phyloP scores from a whole-genome alignment of 2,888 invertebrate genomes.

The Allacma fusca region DNA sequence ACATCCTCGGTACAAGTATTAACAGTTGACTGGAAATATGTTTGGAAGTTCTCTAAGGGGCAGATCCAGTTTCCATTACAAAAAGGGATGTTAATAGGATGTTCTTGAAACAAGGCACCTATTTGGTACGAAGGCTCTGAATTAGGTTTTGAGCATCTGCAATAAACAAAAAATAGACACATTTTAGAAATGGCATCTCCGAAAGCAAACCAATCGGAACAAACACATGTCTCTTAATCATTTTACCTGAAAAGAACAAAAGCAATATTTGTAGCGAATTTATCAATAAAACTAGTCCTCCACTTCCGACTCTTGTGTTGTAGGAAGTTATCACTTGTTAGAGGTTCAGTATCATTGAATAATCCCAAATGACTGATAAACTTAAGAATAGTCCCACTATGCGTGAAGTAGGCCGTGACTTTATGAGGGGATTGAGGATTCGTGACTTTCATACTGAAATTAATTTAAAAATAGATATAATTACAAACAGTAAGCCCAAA shows the following conservation, averaged over 20 bases:
- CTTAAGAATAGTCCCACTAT: constrained; percentile 83
- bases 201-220: too few species aligned
- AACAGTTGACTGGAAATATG: constrained; percentile 42
- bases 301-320: constrained; percentile 68
- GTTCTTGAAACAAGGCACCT: constrained; percentile 57
- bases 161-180: constrained; percentile 14
- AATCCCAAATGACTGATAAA: constrained; percentile 76
- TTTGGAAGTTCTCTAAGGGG: constrained; percentile 49
- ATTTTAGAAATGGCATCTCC: not conserved
- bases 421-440: constrained; percentile 12
- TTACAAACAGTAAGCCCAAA: not conserved
- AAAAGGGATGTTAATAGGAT: constrained; percentile 48
- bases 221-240: too few species aligned
- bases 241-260: constrained; percentile 78
- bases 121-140: constrained; percentile 39
- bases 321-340: constrained; percentile 71
- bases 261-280: constrained; percentile 81
- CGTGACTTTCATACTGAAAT: constrained; percentile 11
- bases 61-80: constrained; percentile 53
- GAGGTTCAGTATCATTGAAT: constrained; percentile 72
- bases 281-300: constrained; percentile 73
- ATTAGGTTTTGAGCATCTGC: constrained; percentile 47
- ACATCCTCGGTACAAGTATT: constrained; percentile 53
- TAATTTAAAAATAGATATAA: not conserved
- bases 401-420: constrained; percentile 72